phyloP scores from a whole-genome alignment of 2,797 vertebrate species.

The Pterois miles region DNA sequence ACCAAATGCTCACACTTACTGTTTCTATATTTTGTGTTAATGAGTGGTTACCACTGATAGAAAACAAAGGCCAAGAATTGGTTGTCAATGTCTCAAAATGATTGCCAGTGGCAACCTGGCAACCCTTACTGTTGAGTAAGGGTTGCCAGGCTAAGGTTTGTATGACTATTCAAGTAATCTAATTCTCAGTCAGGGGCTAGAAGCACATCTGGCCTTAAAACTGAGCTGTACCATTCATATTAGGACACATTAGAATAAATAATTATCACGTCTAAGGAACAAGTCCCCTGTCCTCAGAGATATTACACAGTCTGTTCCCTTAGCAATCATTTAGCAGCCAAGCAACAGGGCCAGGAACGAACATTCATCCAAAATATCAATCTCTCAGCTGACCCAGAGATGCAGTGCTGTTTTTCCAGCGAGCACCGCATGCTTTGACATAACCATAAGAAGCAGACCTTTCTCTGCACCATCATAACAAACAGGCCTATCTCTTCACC shows the following conservation, averaged over 20 bases:
- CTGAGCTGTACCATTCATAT: background rate
- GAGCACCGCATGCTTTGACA: slow-evolving; percentile 27
- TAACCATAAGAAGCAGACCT: slow-evolving; percentile 13
- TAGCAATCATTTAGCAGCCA: slow-evolving; percentile 17
- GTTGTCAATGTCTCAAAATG: background rate
- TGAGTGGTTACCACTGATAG: background rate
- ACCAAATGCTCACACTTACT: slow-evolving; percentile 44
- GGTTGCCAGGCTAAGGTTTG: background rate
- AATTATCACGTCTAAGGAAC: slow-evolving; percentile 17
- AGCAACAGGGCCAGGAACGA: slow-evolving; percentile 17
- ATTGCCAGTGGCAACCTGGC: background rate
- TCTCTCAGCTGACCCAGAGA: slow-evolving; percentile 32
- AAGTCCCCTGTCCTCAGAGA: slow-evolving; percentile 16
- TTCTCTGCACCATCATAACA: slow-evolving; percentile 1
- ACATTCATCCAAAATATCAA: slow-evolving; percentile 32
- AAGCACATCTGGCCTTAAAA: slow-evolving; percentile 14
- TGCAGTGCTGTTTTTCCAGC: slow-evolving; percentile 23
- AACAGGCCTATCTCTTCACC: background rate
- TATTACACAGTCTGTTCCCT: slow-evolving; percentile 17
- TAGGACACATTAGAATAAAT: slow-evolving; percentile 16
- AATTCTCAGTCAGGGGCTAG: background rate
- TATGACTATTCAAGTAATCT: background rate
- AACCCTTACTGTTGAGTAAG: background rate
- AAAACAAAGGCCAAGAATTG: background rate
- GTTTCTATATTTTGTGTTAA: no score